Base-by-base conservation (phyloP, 2,888 invertebrate species). In the Diploptera punctata region DNA sequence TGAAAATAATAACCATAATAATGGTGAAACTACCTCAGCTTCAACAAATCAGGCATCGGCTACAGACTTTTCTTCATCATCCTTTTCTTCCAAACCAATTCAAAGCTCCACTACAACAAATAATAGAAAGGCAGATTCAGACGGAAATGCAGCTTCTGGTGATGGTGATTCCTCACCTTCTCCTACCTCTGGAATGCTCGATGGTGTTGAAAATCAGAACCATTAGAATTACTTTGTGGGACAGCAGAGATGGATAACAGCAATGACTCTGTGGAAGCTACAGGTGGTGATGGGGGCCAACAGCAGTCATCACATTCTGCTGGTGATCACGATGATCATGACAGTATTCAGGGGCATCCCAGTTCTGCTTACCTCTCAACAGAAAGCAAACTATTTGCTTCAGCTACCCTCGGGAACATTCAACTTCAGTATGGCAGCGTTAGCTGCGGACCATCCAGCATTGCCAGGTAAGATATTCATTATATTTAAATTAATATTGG, bases 361-460 rank as follows among this genome's bases (percentile, higher is more conserved):
- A 43, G 65, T 16, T 52, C 73, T 5, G n/a, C n/a, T n/a, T 73
- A 73, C 47, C 73, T 73, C 67, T 60, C 70, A 3, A 43, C 73
- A 93, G 94, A 94, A 79, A 90, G 91, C 78, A 94, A 94, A 83
- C 86, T 94, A 77, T 93, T 93, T 82, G 85, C n/a, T n/a, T n/a
- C 73, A n/a, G 85, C 71, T 19, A 71, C 88, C n/a, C 76, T 87
- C 90, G 72, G 89, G 79, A 54, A 77, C 90, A 78, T 93, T 93
- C 86, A 93, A 91, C 85, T 94, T 93, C 83, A 91, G 91, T 82
- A 93, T 94, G 91, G 90, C 91, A 76, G 91, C 91, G 61, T 86
- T 93, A 74, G 86, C 88, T 73, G 87, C 91, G 73, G 94, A 93
- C 82, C 91, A 91, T 80, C 87, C 91, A 77, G 88, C 91, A 77